These are phyloP conservation scores for Eretmochelys imbricata DNA, from an alignment of 2,113 vertebrate genomes.

Conservation along the genomic window DNA sequence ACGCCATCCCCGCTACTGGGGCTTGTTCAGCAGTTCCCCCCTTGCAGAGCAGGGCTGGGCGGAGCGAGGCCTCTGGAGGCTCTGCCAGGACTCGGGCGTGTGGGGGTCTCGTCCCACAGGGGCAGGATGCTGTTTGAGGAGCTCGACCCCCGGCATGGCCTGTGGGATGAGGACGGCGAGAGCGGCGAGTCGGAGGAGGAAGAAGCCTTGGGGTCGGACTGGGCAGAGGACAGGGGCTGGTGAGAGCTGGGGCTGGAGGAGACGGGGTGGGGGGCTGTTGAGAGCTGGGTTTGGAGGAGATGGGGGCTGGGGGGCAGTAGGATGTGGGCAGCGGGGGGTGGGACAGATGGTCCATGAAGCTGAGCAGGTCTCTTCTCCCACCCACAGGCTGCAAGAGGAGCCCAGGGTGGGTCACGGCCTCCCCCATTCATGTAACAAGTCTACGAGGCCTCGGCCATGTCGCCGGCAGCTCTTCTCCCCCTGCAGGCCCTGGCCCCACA, in stretches of 20 bases:
- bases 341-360: background rate
- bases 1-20: too few relatives aligned
- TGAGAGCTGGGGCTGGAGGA: background rate
- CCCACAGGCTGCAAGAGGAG: background rate
- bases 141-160: background rate
- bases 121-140: background rate
- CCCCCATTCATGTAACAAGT: too few relatives aligned
- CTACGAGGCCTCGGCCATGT: background rate
- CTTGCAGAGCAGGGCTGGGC: too few relatives aligned
- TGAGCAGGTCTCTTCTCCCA: background rate
- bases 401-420: background rate
- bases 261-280: accelerated
- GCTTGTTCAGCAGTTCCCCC: background rate
- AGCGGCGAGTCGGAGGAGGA: background rate
- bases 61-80: background rate
- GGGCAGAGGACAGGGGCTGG: background rate
- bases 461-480: background rate
- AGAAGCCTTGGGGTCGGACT: background rate
- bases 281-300: too few relatives aligned
- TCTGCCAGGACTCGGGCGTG: too few relatives aligned
- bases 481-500: background rate
- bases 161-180: background rate
- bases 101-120: background rate
- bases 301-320: too few relatives aligned
- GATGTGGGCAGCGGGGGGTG: too few relatives aligned